Percentiles rank a stretch among this genome's conserved stretches.
These are phyloP conservation scores for Gobio occitaniae DNA, from an alignment of 2,797 vertebrate genomes.

Conservation along the genomic window DNA sequence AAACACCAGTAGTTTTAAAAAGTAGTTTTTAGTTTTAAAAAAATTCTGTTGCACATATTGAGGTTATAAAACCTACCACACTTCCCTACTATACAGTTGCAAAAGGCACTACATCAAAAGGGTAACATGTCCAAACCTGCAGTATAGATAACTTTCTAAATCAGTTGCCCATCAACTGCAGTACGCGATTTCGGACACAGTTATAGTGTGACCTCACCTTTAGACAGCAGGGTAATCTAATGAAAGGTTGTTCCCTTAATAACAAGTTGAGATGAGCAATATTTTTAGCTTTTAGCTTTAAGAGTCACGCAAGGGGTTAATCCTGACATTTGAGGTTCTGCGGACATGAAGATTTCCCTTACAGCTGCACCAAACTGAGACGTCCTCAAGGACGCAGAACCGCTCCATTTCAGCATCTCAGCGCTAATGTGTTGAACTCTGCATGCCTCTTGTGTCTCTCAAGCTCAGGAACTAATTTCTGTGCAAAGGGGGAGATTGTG, in stretches of 20 bases:
- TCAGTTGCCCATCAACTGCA: background rate
- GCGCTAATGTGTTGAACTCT: conserved; percentile 70
- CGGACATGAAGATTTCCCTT: conserved; percentile 56
- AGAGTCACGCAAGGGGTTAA: conserved; percentile 66
- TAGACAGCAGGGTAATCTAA: conserved; percentile 69
- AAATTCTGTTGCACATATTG: background rate
- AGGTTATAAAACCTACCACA: background rate
- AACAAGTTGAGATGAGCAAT: conserved; percentile 70
- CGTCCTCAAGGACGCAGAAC: conserved; percentile 66
- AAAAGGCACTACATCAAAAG: background rate
- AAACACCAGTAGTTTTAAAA: background rate
- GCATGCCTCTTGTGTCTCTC: conserved; percentile 71
- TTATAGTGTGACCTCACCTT: conserved; percentile 14
- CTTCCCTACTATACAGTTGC: background rate
- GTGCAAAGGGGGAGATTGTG: conserved; percentile 76
- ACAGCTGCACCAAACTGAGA: conserved; percentile 54
- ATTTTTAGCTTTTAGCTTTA: conserved; percentile 73
- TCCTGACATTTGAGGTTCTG: conserved; percentile 59
- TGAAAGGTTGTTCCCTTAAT: conserved; percentile 73
- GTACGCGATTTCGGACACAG: background rate
- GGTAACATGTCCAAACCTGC: background rate
- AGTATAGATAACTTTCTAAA: background rate
- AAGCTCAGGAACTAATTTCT: conserved; percentile 75
- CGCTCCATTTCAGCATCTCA: conserved; percentile 65
- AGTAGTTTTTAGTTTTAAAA: background rate